phyloP scores from a whole-genome alignment of 1,140 invertebrate genomes.

The Cydia splendana region DNA sequence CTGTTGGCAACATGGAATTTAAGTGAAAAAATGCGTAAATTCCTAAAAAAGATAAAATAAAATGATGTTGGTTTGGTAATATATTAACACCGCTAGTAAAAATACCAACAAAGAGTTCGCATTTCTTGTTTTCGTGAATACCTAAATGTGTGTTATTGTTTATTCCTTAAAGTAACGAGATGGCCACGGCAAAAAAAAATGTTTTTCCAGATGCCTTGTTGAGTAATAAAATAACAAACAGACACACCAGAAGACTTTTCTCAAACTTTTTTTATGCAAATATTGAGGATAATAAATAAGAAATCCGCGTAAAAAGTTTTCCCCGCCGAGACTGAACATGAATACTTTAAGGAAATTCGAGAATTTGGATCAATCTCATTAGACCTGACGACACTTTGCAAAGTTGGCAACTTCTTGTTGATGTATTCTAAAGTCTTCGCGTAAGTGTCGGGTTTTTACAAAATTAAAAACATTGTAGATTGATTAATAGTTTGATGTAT shows the following conservation, averaged over 20 bases:
- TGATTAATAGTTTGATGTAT: conserved; percentile 31
- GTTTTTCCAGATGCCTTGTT: neutral
- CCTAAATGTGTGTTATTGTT: neutral
- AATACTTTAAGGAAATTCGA: conserved; percentile 29
- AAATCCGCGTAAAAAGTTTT: conserved; percentile 25
- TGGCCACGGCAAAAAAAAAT: neutral
- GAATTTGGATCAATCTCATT: conserved; percentile 27
- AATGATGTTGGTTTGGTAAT: too few relatives aligned
- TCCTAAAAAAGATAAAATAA: too few relatives aligned
- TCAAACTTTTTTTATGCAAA: conserved; percentile 2
- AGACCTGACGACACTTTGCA: conserved; percentile 25
- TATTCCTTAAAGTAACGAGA: neutral
- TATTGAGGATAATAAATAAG: conserved; percentile 8
- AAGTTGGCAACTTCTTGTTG: conserved; percentile 14
- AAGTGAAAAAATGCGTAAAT: too few relatives aligned
- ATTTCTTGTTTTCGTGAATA: too few relatives aligned
- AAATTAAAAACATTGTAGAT: neutral
- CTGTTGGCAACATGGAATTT: too few relatives aligned
- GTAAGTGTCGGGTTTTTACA: neutral
- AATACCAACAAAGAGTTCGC: too few relatives aligned
- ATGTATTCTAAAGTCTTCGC: neutral
- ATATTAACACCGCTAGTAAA: too few relatives aligned
- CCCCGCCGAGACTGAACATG: conserved; percentile 24
- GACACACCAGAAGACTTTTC: neutral
- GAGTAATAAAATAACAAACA: neutral